Evolutionary conservation across 2,113 vertebrate species (phyloP).

Genomic region (Indri indri): DNA sequence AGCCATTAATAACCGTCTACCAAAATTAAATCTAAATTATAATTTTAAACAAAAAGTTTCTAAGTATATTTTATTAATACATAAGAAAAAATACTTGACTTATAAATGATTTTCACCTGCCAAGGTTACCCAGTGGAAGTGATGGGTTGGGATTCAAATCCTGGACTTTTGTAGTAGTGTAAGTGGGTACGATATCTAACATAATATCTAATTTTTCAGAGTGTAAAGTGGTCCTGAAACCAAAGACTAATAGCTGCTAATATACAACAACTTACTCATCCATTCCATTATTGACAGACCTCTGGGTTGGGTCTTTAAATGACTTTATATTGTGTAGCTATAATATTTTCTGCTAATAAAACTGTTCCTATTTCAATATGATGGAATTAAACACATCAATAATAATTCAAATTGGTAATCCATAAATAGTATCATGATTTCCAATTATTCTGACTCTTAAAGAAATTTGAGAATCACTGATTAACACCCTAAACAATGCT

Average conservation of each 20-base stretch:
- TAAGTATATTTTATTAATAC: background rate
- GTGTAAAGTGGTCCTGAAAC: background rate
- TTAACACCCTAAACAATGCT: background rate
- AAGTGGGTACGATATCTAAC: background rate
- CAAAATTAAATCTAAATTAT: conserved; percentile 39
- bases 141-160: background rate
- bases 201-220: background rate
- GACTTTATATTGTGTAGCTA: background rate
- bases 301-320: background rate
- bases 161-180: background rate
- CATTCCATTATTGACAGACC: background rate
- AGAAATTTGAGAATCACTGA: conserved; percentile 6
- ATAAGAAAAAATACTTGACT: background rate
- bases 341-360: background rate
- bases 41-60: conserved; percentile 18
- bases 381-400: background rate
- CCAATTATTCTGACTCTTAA: background rate
- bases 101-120: background rate
- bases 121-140: background rate
- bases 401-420: background rate
- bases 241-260: background rate
- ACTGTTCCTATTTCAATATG: background rate
- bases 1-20: background rate
- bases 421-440: background rate
- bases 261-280: background rate